Base-by-base conservation (phyloP, 2,797 vertebrate genomes). In the Pseudomugil tenellus region DNA sequence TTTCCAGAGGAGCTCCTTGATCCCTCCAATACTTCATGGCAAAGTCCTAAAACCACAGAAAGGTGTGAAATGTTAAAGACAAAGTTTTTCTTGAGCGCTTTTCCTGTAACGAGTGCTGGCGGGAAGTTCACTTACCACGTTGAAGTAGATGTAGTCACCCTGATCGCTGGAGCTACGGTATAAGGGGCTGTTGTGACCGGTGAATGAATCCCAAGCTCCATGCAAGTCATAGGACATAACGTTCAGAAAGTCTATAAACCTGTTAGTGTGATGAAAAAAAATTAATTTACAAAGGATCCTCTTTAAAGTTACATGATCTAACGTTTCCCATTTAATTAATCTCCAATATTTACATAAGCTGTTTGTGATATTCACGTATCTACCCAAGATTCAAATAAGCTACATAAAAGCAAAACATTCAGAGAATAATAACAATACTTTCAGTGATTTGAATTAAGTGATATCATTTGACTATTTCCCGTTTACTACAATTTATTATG, bases 181-280 rank as follows among this genome's bases (percentile, higher is more conserved):
- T 43, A 96, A 81, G 7, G 94, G 94, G 68, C 95, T 96, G 74
- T 96, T 95, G 73, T 95, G 94, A 79, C 93, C 93, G n/a, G 93
- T 95, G 67, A 89, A 84, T 25, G 58, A 65, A 25, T 96, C 94
- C 94, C 95, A 95, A 7, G 89, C 67, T 73, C 93, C 94, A 58
- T 95, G 93, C 70, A 96, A 93, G 73, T 95, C 94, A 35, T 93
- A 96, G 37, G 93, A 94, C 94, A 95, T 95, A 54, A 95, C 77
- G 34, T 90, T 94, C 84, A 95, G 93, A 60, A 95, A 91, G 70
- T 95, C 89, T 79, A 95, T 72, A 51, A 93, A 88, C 62, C 94
- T 95, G 58, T n/a, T n/a, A n/a, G n/a, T n/a, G n/a, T n/a, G n/a
- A n/a, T n/a, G 0, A 79, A 17, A 59, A 49, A 56, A 16, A n/a